phyloP scores from a whole-genome alignment of 2,888 invertebrate species.

The Habrosyne pyritoides region DNA sequence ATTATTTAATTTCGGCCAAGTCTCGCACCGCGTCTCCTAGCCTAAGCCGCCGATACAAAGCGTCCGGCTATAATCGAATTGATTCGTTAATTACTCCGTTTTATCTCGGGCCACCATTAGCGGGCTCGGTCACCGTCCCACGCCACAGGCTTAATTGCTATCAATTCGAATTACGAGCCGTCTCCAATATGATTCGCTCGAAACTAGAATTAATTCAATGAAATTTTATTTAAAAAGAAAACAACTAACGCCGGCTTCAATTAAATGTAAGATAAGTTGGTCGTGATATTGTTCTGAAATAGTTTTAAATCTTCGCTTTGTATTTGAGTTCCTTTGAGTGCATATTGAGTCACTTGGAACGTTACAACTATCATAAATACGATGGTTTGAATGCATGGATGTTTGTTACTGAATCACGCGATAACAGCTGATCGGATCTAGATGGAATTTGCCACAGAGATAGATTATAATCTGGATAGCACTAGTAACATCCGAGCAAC shows the following conservation, averaged over 20 bases:
- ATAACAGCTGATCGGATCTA: too few relatives aligned
- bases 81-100: constrained; percentile 73
- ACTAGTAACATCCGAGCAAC: too few relatives aligned
- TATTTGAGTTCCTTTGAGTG: not conserved
- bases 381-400: too few relatives aligned
- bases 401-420: too few relatives aligned
- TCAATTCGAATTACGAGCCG: constrained; percentile 32
- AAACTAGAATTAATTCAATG: constrained; percentile 6
- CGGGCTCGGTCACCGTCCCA: constrained; percentile 47
- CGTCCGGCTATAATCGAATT: constrained; percentile 64
- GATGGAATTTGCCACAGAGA: too few relatives aligned
- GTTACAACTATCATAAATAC: too few relatives aligned
- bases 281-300: not conserved
- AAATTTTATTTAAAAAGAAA: not conserved
- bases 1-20: not conserved
- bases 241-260: not conserved
- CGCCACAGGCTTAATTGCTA: constrained; percentile 51
- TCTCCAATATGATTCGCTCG: constrained; percentile 8
- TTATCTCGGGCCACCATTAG: constrained; percentile 67
- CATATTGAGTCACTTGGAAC: too few relatives aligned
- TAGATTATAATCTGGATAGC: too few relatives aligned
- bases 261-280: constrained; percentile 2
- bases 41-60: constrained; percentile 53
- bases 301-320: not conserved
- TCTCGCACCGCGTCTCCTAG: constrained; percentile 24